Conservation (phyloP, 2,888 invertebrate genomes). For the Frankliniella fusca region DNA sequence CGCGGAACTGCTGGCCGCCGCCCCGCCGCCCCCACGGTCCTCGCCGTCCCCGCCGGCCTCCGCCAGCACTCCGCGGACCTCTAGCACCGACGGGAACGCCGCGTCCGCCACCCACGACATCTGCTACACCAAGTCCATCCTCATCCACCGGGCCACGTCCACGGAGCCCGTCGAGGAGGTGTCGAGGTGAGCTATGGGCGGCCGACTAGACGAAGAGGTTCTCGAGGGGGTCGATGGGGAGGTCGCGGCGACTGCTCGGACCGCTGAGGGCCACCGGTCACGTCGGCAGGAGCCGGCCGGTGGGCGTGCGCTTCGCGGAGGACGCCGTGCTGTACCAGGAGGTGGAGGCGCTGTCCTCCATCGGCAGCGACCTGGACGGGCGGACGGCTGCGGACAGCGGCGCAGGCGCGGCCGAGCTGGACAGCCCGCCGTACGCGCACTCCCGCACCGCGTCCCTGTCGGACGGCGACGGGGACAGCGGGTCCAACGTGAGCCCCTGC, state of each 20-base stretch:
- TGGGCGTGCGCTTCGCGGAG: not conserved
- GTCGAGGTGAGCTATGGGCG: not conserved
- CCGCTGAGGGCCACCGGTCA: not conserved
- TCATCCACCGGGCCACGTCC: conserved; percentile 8
- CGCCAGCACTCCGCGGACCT: not conserved
- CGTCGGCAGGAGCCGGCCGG: not conserved
- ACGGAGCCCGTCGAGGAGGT: conserved; percentile 10
- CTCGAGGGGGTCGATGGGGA: too few relatives aligned
- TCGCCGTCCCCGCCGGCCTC: not conserved
- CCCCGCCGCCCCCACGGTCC: not conserved
- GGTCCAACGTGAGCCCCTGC: not conserved
- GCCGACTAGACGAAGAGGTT: too few relatives aligned
- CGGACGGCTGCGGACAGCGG: not conserved
- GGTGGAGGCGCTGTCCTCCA: conserved; percentile 1
- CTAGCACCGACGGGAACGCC: not conserved
- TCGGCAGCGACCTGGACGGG: not conserved
- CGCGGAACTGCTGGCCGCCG: not conserved
- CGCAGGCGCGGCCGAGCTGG: not conserved
- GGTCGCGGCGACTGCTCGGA: too few relatives aligned
- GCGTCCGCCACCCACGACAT: not conserved
- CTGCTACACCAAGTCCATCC: conserved; percentile 8
- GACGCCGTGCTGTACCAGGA: conserved; percentile 21
- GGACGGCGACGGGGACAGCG: conserved; percentile 8
- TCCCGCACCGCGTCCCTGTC: not conserved
- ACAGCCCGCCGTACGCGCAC: not conserved